phyloP scores from a whole-genome alignment of 2,888 invertebrate genomes.

The Bombylius major region DNA sequence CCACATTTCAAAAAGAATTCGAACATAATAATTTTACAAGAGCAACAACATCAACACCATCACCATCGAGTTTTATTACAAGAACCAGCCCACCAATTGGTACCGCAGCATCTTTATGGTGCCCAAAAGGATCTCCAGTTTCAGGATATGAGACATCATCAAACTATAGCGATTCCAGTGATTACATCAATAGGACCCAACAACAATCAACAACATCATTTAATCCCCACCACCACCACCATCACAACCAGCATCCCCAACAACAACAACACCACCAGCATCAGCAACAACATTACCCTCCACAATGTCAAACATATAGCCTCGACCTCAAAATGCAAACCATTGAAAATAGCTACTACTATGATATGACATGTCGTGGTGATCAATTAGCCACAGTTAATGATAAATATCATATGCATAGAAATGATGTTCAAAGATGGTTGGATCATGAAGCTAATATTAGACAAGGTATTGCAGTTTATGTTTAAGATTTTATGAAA shows the following conservation, averaged over 20 bases:
- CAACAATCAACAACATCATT: slow-evolving; percentile 1
- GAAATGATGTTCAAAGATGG: slow-evolving; percentile 44
- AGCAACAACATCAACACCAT: slow-evolving; percentile 7
- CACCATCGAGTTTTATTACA: slow-evolving; percentile 1
- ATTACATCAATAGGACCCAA: slow-evolving; percentile 10
- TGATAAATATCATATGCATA: slow-evolving; percentile 32
- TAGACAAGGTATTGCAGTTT: slow-evolving; percentile 18
- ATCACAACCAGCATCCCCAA: not conserved
- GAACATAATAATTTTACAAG: slow-evolving; percentile 7
- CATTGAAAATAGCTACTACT: slow-evolving; percentile 41
- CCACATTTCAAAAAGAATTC: slow-evolving; percentile 21
- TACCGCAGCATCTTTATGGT: slow-evolving; percentile 32
- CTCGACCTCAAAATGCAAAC: slow-evolving; percentile 43
- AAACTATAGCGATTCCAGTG: slow-evolving; percentile 31
- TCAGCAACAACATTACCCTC: not conserved
- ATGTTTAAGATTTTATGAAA: slow-evolving; percentile 12
- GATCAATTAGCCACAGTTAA: slow-evolving; percentile 37
- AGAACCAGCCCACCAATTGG: slow-evolving; percentile 19
- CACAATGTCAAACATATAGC: slow-evolving; percentile 28
- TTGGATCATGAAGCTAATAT: slow-evolving; percentile 38
- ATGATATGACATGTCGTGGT: slow-evolving; percentile 39
- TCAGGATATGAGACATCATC: slow-evolving; percentile 37
- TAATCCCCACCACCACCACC: not conserved
- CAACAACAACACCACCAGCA: not conserved
- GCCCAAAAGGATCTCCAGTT: slow-evolving; percentile 34